Evolutionary conservation across 2,113 vertebrate species (phyloP), one percentile per base, ranked within the genome.

Genomic region (Microtus ochrogaster): DNA sequence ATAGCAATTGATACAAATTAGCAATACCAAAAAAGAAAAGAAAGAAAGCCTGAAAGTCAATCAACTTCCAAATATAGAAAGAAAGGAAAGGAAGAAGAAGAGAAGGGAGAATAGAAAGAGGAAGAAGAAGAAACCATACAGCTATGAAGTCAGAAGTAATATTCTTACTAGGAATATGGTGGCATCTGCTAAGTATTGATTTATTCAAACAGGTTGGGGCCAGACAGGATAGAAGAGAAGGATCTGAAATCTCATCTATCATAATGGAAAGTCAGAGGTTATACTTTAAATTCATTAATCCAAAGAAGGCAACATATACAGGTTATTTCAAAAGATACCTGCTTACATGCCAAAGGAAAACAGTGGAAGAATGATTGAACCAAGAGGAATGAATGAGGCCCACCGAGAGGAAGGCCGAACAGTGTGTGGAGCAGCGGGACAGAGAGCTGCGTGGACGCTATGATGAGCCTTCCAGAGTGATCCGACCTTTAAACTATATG

Each of bases 291-390:
- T 93, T 66, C 41, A 92, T 68, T 95, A 92, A 89, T 83, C 73
- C 86, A 94, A 68, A 87, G 55, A 96, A 30, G 58, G 24, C 24
- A 76, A 88, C 17, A 68, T 84, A 66, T 44, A 5, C 41, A 13
- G 81, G 55, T 85, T 95, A 90, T 88, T 95, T 92, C 82, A 58
- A 95, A 95, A 94, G 90, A 58, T 22, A 3, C 68, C 26, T 44
- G n/a, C 22, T 83, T 96, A 93, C 93, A 90, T 89, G 21, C 5
- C 52, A 92, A 47, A 95, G 87, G 24, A 72, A 92, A 98, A 78
- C 52, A 70, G 24, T 26, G 28, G 49, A 94, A 92, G 58, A 86
- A 86, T n/a, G 79, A 21, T 39, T 39, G 8, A 39, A 39, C 47
- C 0, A 10, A 49, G 47, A 49, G 47, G 58, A 86, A 89, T n/a